Evolutionary conservation across 2,797 vertebrate genomes (phyloP).

Genomic region (Chaenodraco wilsoni): DNA sequence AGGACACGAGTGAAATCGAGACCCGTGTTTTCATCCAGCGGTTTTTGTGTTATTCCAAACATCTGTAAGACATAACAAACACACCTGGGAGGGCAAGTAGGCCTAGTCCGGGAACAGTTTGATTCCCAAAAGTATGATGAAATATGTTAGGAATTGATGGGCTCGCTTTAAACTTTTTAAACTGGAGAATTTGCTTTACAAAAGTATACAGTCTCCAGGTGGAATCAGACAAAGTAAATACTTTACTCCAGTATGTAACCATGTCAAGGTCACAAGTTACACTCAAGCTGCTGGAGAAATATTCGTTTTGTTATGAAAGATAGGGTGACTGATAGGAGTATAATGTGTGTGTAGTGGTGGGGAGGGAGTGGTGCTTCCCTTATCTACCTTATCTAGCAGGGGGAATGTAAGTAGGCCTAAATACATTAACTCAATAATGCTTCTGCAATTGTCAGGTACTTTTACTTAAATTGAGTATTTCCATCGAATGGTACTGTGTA

Average conservation of each 20-base stretch:
- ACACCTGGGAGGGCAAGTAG: conserved; percentile 11
- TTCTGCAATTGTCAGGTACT: no score
- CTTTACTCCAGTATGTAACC: conserved; percentile 1
- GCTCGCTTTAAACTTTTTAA: background rate
- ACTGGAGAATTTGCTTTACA: background rate
- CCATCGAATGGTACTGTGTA: no score
- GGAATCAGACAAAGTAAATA: background rate
- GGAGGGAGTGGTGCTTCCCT: background rate
- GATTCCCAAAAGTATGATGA: background rate
- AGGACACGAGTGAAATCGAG: conserved; percentile 17
- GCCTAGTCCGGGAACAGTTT: conserved; percentile 41
- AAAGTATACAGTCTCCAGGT: background rate
- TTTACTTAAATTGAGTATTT: no score
- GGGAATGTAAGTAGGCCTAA: no score
- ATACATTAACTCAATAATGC: no score
- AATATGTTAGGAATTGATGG: background rate
- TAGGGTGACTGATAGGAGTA: background rate
- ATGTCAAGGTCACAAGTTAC: conserved; percentile 56
- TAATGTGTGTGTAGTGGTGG: background rate
- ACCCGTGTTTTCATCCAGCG: background rate
- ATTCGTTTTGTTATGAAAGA: background rate
- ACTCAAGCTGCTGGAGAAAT: background rate
- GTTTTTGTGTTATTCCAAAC: conserved; percentile 1
- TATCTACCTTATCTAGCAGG: background rate
- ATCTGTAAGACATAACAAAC: background rate